Evolutionary conservation across 2,888 invertebrate genomes (phyloP), one percentile per base, ranked within the genome.

Genomic region (Liposcelis brunnea): DNA sequence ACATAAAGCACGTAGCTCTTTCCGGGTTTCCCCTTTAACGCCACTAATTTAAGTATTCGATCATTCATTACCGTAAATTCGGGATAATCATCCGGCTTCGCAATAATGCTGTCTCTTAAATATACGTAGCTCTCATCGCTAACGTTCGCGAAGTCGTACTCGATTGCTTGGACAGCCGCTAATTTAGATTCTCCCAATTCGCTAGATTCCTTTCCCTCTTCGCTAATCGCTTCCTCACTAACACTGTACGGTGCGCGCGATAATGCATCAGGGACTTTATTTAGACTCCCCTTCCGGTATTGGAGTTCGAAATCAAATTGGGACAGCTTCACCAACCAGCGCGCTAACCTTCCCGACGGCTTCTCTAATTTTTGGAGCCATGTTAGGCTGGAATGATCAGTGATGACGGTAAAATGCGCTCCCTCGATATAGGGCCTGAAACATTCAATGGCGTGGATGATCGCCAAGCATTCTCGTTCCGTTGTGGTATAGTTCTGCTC

Each of bases 391-490:
- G 45, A 31, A n/a, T 56, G 51, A 26, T 56, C 54, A 0, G 54
- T 57, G 1, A 55, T 48, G 1, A 56, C 55, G 2, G 40, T 52
- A 35, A 57, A 58, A 2, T 45, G 42, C 5, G 47, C 44, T 0
- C 54, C 56, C 34, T 55, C 53, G 0, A 55, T 7, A 40, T 55
- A 56, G 1, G 47, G 44, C 12, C 55, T 34, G 33, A 50, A 53
- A 31, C 50, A 50, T 2, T 47, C 46, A 2, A 55, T 47, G 1
- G 50, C 48, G 52, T 52, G 54, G 0, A 54, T 10, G 1, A 55
- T 49, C 0, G 54, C 53, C 1, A 55, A 48, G 31, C 53, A 56
- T 21, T 57, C 54, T 16, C 36, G 45, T 37, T 55, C 51, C 0
- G 54, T 54, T 7, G 49, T 50, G 2, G 50, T 44, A 18, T 53